phyloP scores from a whole-genome alignment of 2,888 invertebrate species.

The Deilephila porcellus region DNA sequence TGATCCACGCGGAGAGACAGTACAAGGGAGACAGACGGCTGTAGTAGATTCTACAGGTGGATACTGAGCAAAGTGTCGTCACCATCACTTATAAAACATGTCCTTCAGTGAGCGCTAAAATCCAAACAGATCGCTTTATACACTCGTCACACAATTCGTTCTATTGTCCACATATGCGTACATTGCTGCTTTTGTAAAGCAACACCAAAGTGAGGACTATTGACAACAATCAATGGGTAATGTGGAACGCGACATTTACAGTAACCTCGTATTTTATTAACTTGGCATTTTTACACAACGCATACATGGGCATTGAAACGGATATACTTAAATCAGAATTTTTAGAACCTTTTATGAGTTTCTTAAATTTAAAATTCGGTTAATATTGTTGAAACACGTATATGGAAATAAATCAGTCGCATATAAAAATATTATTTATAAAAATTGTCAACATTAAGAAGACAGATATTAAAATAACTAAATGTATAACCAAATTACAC shows the following conservation, averaged over 20 bases:
- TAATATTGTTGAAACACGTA: too few relatives aligned
- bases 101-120: constrained; percentile 83
- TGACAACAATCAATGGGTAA: neutral
- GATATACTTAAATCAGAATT: neutral
- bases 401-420: too few relatives aligned
- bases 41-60: constrained; percentile 68
- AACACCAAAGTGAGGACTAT: neutral
- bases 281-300: neutral
- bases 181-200: constrained; percentile 12
- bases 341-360: neutral
- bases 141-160: constrained; percentile 19
- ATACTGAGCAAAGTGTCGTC: constrained; percentile 70
- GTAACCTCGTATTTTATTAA: neutral
- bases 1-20: constrained; percentile 61
- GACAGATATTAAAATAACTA: too few relatives aligned
- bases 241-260: neutral
- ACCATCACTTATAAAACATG: constrained; percentile 77
- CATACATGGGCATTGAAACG: constrained; percentile 22
- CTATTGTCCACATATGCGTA: constrained; percentile 29
- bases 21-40: constrained; percentile 60
- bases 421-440: too few relatives aligned
- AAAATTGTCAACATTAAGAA: too few relatives aligned
- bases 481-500: too few relatives aligned
- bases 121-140: constrained; percentile 61
- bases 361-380: too few relatives aligned